A percentile compares a stretch with the other conserved stretches of the same genome.
Evolutionary conservation across 2,888 invertebrate species (phyloP).

Genomic region (Criorhina ranunculi): DNA sequence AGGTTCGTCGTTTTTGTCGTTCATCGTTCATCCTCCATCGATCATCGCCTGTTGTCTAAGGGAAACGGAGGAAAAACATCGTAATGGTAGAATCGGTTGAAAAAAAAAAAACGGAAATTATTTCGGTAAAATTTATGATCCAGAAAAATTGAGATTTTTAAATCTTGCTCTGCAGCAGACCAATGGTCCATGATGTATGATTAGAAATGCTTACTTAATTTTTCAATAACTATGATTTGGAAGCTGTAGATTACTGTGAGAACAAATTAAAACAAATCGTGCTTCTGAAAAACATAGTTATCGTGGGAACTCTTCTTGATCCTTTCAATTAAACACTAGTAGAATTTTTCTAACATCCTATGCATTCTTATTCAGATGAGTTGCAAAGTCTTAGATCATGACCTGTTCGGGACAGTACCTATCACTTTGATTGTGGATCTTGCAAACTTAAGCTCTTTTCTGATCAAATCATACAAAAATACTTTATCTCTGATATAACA

Average conservation of each 20-base stretch:
- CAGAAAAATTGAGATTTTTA: constrained; percentile 22
- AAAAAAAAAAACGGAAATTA: constrained; percentile 17
- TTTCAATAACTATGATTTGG: background rate
- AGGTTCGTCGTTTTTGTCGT: constrained; percentile 70
- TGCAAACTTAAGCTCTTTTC: too few species aligned
- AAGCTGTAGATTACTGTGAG: background rate
- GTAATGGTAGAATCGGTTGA: background rate
- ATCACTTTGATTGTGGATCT: too few species aligned
- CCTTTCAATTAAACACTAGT: too few species aligned
- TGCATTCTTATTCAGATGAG: too few species aligned
- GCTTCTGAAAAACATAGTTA: too few species aligned
- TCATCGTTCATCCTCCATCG: constrained; percentile 31
- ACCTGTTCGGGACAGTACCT: too few species aligned
- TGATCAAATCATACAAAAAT: too few species aligned
- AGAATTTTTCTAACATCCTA: too few species aligned
- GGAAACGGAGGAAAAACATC: background rate
- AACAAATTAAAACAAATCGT: too few species aligned
- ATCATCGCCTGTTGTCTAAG: constrained; percentile 34
- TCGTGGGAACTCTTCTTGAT: too few species aligned
- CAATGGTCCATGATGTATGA: background rate
- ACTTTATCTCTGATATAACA: too few species aligned
- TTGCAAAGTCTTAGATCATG: too few species aligned
- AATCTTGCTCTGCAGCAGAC: background rate
- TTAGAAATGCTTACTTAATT: background rate
- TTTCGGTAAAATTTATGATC: constrained; percentile 33